These are phyloP conservation scores for Chelon labrosus DNA, from an alignment of 2,797 vertebrate genomes.

Conservation along the genomic window DNA sequence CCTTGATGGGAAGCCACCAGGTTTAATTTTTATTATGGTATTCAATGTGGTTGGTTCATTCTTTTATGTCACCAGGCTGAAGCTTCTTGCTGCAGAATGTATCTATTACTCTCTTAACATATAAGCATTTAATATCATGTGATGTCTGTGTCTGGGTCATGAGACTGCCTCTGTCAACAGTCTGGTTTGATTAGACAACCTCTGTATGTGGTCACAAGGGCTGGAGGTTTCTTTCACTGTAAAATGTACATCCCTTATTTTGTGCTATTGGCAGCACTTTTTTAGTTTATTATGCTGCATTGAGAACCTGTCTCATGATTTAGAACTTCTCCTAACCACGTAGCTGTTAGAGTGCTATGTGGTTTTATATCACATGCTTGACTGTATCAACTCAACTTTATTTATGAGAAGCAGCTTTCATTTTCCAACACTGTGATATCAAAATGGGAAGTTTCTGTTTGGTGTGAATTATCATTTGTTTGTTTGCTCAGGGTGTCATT, in stretches of 20 bases:
- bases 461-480: too few species aligned
- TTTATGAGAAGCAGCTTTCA: not conserved
- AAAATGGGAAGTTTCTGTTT: too few species aligned
- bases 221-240: not conserved
- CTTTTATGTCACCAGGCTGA: too few species aligned
- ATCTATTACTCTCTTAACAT: not conserved
- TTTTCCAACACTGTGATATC: not conserved
- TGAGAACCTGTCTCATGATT: not conserved
- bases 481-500: too few species aligned
- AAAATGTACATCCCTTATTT: not conserved
- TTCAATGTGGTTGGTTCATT: too few species aligned
- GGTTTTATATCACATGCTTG: constrained; percentile 2
- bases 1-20: too few species aligned
- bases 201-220: not conserved
- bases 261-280: not conserved
- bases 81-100: not conserved
- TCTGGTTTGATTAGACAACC: constrained; percentile 14
- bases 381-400: not conserved
- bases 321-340: not conserved
- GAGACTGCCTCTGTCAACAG: constrained; percentile 19
- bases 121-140: constrained; percentile 31
- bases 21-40: too few species aligned
- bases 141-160: constrained; percentile 33
- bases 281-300: not conserved
- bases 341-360: not conserved